These are phyloP conservation scores for Arctocebus calabarensis DNA, from an alignment of 2,797 vertebrate genomes.

Conservation along the genomic window DNA sequence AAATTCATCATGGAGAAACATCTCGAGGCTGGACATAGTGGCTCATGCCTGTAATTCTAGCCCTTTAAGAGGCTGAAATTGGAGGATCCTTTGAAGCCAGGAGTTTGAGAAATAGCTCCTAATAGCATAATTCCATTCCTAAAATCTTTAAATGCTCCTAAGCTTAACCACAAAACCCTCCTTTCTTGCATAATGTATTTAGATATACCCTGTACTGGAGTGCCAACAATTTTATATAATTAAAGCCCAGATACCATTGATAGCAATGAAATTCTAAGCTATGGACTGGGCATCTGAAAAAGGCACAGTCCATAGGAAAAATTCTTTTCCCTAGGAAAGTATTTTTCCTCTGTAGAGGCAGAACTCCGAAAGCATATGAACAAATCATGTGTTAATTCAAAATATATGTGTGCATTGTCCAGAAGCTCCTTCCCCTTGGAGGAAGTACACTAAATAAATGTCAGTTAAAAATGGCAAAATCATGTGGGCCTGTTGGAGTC, in stretches of 20 bases:
- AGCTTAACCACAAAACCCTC: slow-evolving; percentile 39
- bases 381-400: not conserved
- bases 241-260: slow-evolving; percentile 7
- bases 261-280: not conserved
- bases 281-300: not conserved
- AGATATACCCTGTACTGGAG: not conserved
- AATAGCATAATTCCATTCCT: slow-evolving; percentile 13
- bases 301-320: not conserved
- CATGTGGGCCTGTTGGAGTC: slow-evolving; percentile 61
- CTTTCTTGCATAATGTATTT: not conserved
- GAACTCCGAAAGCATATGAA: slow-evolving; percentile 21
- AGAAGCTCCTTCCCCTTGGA: slow-evolving; percentile 67
- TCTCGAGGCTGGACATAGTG: not conserved
- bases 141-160: slow-evolving; percentile 40
- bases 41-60: not conserved
- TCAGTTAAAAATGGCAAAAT: slow-evolving; percentile 48
- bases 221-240: slow-evolving; percentile 8
- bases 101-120: not conserved
- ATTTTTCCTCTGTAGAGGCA: not conserved
- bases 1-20: slow-evolving; percentile 29
- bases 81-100: not conserved
- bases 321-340: not conserved
- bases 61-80: not conserved
- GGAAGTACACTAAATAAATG: slow-evolving; percentile 68
- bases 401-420: not conserved